A percentile compares a stretch with the other conserved stretches of the same genome.
phyloP scores from a whole-genome alignment of 2,888 invertebrate species.

The Ichneumoninae sp. region DNA sequence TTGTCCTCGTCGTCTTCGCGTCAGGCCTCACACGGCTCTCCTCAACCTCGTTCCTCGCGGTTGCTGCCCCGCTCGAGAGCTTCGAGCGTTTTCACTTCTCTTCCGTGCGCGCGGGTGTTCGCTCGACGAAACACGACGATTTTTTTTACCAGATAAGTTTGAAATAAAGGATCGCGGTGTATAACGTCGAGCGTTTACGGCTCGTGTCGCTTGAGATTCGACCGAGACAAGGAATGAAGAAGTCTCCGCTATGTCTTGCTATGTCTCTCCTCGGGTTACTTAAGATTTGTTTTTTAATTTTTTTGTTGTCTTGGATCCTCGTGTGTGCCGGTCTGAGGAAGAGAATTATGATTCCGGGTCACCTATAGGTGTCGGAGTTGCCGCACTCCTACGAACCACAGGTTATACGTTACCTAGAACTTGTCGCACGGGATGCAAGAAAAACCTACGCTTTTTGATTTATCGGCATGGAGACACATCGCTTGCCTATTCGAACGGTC shows the following conservation, averaged over 20 bases:
- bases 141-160: conserved; percentile 58
- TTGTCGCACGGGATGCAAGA: conserved; percentile 24
- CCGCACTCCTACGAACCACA: conserved; percentile 31
- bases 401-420: conserved; percentile 38
- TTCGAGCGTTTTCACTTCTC: conserved; percentile 35
- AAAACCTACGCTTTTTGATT: conserved; percentile 62
- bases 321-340: conserved; percentile 7
- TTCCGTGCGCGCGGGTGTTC: conserved; percentile 53
- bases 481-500: conserved; percentile 32
- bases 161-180: conserved; percentile 40
- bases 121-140: conserved; percentile 47
- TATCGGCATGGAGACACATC: conserved; percentile 43
- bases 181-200: conserved; percentile 40
- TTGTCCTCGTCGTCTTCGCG: neutral
- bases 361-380: conserved; percentile 64
- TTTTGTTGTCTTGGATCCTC: conserved; percentile 8
- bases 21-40: neutral
- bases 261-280: conserved; percentile 56
- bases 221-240: conserved; percentile 58
- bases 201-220: conserved; percentile 47
- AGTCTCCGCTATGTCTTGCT: conserved; percentile 26
- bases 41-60: neutral
- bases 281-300: conserved; percentile 20
- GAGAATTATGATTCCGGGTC: conserved; percentile 72
- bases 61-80: conserved; percentile 4